Evolutionary conservation across 2,113 vertebrate species (phyloP).

Genomic region (Phoxinus phoxinus): DNA sequence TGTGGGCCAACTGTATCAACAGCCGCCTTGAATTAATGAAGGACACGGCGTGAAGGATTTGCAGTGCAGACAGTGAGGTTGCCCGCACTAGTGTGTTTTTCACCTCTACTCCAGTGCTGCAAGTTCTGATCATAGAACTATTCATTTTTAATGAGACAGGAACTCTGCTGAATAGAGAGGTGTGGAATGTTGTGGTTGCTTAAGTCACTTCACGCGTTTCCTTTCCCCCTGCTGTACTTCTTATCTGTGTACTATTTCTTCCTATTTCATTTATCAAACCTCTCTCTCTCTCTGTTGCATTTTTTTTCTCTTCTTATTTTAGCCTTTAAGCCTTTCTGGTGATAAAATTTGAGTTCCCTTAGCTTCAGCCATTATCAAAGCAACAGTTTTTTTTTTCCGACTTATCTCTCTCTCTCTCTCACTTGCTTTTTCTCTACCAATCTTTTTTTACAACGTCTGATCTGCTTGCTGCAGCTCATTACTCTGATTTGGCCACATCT

Average conservation of each 20-base stretch:
- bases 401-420: not conserved
- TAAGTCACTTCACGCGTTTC: slow-evolving; percentile 68
- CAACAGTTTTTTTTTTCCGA: not conserved
- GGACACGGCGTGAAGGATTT: slow-evolving; percentile 13
- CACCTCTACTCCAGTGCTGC: slow-evolving; percentile 60
- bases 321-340: not conserved
- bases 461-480: slow-evolving; percentile 15
- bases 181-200: slow-evolving; percentile 45
- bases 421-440: not conserved
- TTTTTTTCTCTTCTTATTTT: not conserved
- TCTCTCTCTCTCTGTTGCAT: slow-evolving; percentile 21
- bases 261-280: slow-evolving; percentile 64
- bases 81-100: slow-evolving; percentile 27
- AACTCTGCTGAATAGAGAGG: slow-evolving; percentile 57
- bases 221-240: slow-evolving; percentile 65
- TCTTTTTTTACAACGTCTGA: slow-evolving; percentile 1
- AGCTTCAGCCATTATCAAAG: slow-evolving; percentile 16
- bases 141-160: slow-evolving; percentile 74
- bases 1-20: not conserved
- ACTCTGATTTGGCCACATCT: slow-evolving; percentile 11
- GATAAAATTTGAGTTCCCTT: slow-evolving; percentile 6
- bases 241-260: slow-evolving; percentile 53
- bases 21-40: slow-evolving; percentile 27
- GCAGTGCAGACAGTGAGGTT: not conserved
- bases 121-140: slow-evolving; percentile 63